Conservation (phyloP, 2,888 invertebrate genomes). For the Rhogogaster chlorosoma region DNA sequence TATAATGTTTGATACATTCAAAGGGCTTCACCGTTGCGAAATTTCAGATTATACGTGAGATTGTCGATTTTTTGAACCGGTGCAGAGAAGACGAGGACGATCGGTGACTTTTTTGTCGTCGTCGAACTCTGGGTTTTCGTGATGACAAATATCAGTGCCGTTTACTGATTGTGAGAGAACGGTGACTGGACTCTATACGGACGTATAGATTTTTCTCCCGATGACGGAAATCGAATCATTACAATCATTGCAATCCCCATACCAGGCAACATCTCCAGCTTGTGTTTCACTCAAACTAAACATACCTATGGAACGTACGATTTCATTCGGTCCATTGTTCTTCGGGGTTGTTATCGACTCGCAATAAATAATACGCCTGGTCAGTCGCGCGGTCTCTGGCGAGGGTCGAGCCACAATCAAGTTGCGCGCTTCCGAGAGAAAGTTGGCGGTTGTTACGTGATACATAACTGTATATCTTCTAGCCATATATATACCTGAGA, state of each 20-base stretch:
- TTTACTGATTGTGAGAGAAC: background rate
- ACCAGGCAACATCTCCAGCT: background rate
- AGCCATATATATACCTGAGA: constrained; percentile 16
- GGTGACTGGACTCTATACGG: background rate
- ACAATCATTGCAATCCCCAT: constrained; percentile 6
- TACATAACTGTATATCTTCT: constrained; percentile 53
- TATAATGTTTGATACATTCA: background rate
- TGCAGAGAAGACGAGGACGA: background rate
- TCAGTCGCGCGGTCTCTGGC: constrained; percentile 48
- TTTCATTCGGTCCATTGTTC: constrained; percentile 49
- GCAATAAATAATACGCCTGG: constrained; percentile 52
- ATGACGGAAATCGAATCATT: background rate
- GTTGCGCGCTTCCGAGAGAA: constrained; percentile 63
- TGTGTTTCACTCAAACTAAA: constrained; percentile 27
- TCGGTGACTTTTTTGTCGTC: constrained; percentile 13
- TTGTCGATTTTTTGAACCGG: background rate
- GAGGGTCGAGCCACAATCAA: constrained; percentile 55
- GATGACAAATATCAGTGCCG: background rate
- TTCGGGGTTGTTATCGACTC: constrained; percentile 49
- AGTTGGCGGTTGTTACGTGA: constrained; percentile 58
- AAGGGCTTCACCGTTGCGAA: background rate
- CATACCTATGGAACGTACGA: constrained; percentile 23
- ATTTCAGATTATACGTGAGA: constrained; percentile 8
- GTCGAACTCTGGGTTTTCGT: background rate
- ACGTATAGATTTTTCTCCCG: background rate